Base-by-base conservation (phyloP, 1,140 invertebrate genomes). In the Meloidogyne floridensis region DNA sequence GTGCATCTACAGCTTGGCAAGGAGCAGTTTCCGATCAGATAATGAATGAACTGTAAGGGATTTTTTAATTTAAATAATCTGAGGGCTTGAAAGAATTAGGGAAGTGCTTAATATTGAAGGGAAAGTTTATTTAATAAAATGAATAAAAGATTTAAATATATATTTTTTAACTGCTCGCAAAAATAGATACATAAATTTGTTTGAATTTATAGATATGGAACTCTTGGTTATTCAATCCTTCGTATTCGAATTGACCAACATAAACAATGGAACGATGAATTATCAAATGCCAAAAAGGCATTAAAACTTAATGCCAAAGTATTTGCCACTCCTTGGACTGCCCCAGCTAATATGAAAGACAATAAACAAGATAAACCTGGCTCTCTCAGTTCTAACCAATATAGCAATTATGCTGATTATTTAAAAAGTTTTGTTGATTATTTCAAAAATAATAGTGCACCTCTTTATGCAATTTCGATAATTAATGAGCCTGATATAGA, bases 371-470 rank as follows among this genome's bases (percentile, higher is more conserved):
- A 20, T 5, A 10, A 32, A 43, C 20, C 0, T 5, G 71, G 13
- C 32, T 15, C 9, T 11, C 43, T 11, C 9, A 10, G 71, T 10
- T 10, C 71, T 42, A 10, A 3, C 11, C 71, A 9, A 10, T 13
- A 9, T 11, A 47, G 10, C 13, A 47, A 42, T 11, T 72, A 72
- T 72, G 71, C 9, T 47, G 7, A 42, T 47, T 42, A 71, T 71
- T 42, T 71, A 42, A 71, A 72, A 47, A 72, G 71, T 47, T 72
- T 10, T 42, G 32, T 72, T 42, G 71, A 72, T 47, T 72, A 72
- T 47, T 10, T 72, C 8, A 72, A 42, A 42, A 13, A 72, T 10
- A 47, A 47, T 42, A 10, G 71, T 11, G 71, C 9, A 11, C 6
- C 6, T 11, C 8, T 72, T 0, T 72, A 72, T 47, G 71, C 71